phyloP scores from a whole-genome alignment of 2,888 invertebrate genomes.

The Volucella bombylans region DNA sequence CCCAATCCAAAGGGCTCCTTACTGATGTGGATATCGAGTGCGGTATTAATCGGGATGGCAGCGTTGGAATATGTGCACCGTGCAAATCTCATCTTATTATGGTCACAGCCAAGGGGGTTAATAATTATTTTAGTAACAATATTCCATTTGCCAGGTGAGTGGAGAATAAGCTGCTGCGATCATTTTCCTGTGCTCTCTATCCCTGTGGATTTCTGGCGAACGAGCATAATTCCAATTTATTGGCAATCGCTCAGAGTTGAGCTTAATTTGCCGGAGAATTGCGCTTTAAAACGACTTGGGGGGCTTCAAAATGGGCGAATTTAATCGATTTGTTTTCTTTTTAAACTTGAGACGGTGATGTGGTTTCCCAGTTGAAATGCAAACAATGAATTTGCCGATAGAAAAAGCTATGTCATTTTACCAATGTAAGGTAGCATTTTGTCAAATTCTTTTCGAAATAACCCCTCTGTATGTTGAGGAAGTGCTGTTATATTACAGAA shows the following conservation, averaged over 20 bases:
- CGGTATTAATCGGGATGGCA: conserved; percentile 63
- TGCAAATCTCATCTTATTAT: conserved; percentile 66
- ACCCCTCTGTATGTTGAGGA: no score
- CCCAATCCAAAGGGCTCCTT: conserved; percentile 47
- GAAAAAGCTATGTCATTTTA: no score
- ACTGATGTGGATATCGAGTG: conserved; percentile 47
- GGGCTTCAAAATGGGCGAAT: conserved; percentile 8
- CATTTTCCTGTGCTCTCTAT: neutral
- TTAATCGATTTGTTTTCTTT: neutral
- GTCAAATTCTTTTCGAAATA: no score
- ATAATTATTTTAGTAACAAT: conserved; percentile 69
- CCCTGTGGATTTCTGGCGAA: conserved; percentile 10
- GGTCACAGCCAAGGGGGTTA: conserved; percentile 70
- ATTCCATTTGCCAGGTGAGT: conserved; percentile 44
- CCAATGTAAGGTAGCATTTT: no score
- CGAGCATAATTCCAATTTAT: conserved; percentile 75
- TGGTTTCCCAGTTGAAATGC: no score
- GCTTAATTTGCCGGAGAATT: conserved; percentile 69
- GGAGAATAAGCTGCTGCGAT: neutral
- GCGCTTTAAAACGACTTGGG: conserved; percentile 57
- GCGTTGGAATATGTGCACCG: conserved; percentile 49
- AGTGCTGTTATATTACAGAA: no score
- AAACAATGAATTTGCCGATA: no score
- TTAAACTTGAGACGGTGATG: no score
- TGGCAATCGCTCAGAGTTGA: conserved; percentile 75